Percentiles rank a stretch among this genome's conserved stretches.
phyloP scores from a whole-genome alignment of 2,797 vertebrate genomes.

The Pangasius sanitwongsei region DNA sequence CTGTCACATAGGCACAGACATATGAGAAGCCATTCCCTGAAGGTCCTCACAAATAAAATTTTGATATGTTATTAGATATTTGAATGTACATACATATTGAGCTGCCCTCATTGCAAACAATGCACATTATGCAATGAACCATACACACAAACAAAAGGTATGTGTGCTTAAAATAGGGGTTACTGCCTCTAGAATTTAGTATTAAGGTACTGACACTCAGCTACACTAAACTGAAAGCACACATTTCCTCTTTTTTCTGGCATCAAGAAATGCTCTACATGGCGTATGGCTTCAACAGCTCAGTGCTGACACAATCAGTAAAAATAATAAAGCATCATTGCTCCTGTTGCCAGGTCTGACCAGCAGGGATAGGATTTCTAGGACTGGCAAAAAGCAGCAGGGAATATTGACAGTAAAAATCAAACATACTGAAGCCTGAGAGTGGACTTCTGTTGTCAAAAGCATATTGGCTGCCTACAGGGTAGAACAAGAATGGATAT shows the following conservation, averaged over 20 bases:
- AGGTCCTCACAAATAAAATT: neutral
- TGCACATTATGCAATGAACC: neutral
- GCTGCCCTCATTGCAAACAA: neutral
- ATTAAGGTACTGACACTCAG: neutral
- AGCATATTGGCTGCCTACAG: constrained; percentile 64
- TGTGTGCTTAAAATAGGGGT: neutral
- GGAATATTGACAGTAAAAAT: constrained; percentile 39
- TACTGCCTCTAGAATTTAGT: neutral
- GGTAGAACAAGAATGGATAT: constrained; percentile 35
- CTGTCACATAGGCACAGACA: constrained; percentile 66
- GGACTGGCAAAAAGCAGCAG: constrained; percentile 38
- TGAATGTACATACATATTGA: neutral
- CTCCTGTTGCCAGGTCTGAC: constrained; percentile 49
- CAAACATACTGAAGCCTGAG: constrained; percentile 67
- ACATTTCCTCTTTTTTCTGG: neutral
- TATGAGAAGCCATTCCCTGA: constrained; percentile 13
- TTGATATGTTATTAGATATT: neutral
- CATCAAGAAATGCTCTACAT: constrained; percentile 24
- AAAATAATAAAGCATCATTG: constrained; percentile 37
- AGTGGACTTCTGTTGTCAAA: constrained; percentile 55
- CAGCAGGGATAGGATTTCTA: constrained; percentile 58
- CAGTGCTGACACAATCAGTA: neutral
- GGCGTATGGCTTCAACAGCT: neutral
- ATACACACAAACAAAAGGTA: constrained; percentile 9
- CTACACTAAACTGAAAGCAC: neutral